Evolutionary conservation across 2,888 invertebrate genomes (phyloP).

Genomic region (Chrysolina oricalcia): DNA sequence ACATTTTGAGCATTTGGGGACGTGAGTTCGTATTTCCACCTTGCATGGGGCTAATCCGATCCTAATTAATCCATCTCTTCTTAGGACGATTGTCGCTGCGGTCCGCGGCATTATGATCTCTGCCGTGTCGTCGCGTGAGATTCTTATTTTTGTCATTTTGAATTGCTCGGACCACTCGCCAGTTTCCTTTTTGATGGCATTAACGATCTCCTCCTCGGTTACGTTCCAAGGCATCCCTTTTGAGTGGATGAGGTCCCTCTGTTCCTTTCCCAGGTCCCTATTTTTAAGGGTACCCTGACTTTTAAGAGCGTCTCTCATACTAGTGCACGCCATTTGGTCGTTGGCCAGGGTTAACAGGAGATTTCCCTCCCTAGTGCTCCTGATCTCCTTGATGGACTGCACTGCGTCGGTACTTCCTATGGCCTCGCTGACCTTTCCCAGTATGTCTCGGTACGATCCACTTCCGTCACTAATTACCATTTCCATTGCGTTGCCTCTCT

Average conservation of each 20-base stretch:
- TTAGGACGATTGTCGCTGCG: not conserved
- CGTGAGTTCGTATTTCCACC: not conserved
- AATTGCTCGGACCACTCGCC: not conserved
- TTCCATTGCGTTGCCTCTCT: not conserved
- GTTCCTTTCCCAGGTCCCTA: not conserved
- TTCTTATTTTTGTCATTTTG: not conserved
- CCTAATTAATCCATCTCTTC: not conserved
- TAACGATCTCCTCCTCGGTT: not conserved
- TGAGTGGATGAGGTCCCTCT: not conserved
- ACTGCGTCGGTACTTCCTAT: not conserved
- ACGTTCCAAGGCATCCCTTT: not conserved
- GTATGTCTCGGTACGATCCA: not conserved
- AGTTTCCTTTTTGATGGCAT: not conserved
- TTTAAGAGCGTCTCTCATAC: not conserved
- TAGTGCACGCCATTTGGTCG: not conserved
- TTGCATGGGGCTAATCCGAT: not conserved
- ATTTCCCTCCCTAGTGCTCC: not conserved
- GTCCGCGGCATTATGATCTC: not conserved
- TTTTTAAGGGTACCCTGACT: not conserved
- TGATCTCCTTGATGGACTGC: not conserved
- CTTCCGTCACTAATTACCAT: not conserved
- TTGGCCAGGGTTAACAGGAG: not conserved
- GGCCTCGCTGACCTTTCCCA: not conserved
- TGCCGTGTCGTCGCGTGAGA: not conserved
- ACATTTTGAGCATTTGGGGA: slow-evolving; percentile 6